Conservation (phyloP, 2,888 invertebrate genomes). For the Gisinianus flammeolus region DNA sequence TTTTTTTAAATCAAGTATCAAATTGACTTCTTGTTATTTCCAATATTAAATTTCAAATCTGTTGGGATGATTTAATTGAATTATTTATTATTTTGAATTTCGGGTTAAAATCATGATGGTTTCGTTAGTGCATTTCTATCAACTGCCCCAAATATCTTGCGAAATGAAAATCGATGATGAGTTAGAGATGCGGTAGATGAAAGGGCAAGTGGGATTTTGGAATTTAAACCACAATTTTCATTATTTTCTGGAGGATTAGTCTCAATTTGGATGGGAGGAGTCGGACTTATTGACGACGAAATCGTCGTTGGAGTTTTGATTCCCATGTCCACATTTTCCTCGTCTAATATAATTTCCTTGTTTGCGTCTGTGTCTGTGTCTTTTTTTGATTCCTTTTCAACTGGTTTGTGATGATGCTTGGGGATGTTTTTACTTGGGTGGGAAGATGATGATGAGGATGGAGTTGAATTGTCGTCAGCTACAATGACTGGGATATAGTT, state of each 20-base stretch:
- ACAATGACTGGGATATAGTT: slow-evolving; percentile 60
- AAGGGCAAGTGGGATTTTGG: no score
- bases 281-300: no score
- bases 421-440: neutral
- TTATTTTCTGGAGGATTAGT: no score
- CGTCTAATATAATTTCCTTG: neutral
- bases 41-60: no score
- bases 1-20: no score
- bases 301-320: neutral
- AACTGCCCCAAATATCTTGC: neutral
- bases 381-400: neutral
- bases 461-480: neutral
- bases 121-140: neutral
- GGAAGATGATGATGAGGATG: neutral
- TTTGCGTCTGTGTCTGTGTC: no score
- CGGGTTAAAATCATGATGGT: neutral
- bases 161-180: neutral
- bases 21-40: no score
- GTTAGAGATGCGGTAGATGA: neutral
- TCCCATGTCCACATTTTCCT: neutral
- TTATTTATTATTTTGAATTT: neutral
- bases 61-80: no score
- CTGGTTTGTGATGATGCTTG: neutral
- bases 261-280: no score
- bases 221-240: no score